These are phyloP conservation scores for Spinus olivaceus DNA, from an alignment of 2,797 vertebrate genomes.

Conservation along the genomic window DNA sequence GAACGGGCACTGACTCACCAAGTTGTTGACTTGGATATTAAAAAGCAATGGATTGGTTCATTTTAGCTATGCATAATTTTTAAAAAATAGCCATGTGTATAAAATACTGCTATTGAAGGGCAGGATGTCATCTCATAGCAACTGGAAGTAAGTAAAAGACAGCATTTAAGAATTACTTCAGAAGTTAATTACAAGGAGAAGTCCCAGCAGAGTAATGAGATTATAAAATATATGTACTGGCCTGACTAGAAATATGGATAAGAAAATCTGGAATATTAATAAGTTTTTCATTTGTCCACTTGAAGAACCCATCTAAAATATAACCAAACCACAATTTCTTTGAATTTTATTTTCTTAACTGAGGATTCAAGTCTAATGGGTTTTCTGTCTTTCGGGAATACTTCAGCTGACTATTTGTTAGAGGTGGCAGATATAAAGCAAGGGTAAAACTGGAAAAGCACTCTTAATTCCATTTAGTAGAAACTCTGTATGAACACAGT, in stretches of 20 bases:
- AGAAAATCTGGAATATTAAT: neutral
- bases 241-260: neutral
- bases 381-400: neutral
- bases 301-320: neutral
- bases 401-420: neutral
- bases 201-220: neutral
- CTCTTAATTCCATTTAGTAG: neutral
- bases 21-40: neutral
- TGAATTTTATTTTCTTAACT: neutral
- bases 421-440: neutral
- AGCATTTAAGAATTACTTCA: slow-evolving; percentile 7
- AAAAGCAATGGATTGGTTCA: neutral
- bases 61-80: neutral
- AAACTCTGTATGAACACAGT: neutral
- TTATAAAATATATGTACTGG: neutral
- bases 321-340: neutral
- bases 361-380: neutral
- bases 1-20: neutral
- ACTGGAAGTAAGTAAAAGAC: neutral
- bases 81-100: neutral
- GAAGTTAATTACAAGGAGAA: slow-evolving; percentile 10
- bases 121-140: neutral
- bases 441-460: neutral
- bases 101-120: neutral
- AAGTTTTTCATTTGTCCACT: neutral